Percentiles rank a stretch among this genome's conserved stretches.
These are phyloP conservation scores for Ophraella communa DNA, from an alignment of 2,888 invertebrate species.

Conservation along the genomic window DNA sequence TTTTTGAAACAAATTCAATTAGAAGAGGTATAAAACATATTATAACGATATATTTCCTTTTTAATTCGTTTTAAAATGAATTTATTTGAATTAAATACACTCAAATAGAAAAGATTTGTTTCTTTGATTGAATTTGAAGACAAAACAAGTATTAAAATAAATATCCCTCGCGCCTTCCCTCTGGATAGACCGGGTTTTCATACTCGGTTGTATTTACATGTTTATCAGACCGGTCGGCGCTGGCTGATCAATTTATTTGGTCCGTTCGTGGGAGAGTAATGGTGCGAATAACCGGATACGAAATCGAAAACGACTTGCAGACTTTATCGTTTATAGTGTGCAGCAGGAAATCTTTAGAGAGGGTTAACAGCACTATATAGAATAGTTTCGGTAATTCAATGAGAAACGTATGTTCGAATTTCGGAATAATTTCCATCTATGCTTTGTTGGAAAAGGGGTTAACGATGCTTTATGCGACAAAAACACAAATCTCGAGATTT, in stretches of 20 bases:
- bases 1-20: no score
- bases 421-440: background rate
- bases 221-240: slow-evolving; percentile 55
- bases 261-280: slow-evolving; percentile 17
- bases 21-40: no score
- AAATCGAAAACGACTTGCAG: slow-evolving; percentile 48
- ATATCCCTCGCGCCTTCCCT: background rate
- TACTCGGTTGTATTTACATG: slow-evolving; percentile 58
- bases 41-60: no score
- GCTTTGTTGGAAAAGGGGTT: background rate
- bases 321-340: slow-evolving; percentile 19
- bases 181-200: slow-evolving; percentile 3
- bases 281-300: slow-evolving; percentile 41
- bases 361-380: slow-evolving; percentile 12
- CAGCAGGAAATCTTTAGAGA: slow-evolving; percentile 15
- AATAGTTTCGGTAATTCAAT: background rate
- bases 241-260: slow-evolving; percentile 50
- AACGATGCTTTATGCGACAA: background rate
- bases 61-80: no score
- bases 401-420: background rate
- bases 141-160: no score
- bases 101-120: no score
- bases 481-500: no score
- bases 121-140: no score
- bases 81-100: no score